phyloP scores from a whole-genome alignment of 2,113 vertebrate genomes.

The Corapipo altera region DNA sequence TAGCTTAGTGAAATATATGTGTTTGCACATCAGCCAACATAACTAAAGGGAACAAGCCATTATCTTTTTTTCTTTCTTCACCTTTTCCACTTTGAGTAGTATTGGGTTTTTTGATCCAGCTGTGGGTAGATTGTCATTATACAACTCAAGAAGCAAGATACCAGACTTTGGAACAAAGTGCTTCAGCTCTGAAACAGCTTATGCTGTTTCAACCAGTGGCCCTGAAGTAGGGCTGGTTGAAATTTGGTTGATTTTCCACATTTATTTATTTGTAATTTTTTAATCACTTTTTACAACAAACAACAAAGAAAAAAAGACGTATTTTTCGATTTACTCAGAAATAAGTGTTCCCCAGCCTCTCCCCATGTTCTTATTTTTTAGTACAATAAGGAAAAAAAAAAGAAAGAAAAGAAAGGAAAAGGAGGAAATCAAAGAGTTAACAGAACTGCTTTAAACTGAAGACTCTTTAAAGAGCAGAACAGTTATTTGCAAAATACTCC shows the following conservation, averaged over 20 bases:
- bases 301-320: background rate
- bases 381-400: background rate
- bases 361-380: background rate
- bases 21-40: background rate
- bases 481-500: background rate
- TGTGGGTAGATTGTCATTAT: background rate
- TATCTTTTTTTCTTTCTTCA: background rate
- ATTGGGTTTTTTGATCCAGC: background rate
- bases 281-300: background rate
- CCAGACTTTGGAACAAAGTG: background rate
- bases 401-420: background rate
- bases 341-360: background rate
- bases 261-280: background rate
- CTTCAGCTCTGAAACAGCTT: background rate
- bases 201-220: background rate
- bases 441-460: background rate
- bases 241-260: background rate
- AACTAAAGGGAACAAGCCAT: background rate
- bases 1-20: background rate
- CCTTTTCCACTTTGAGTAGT: background rate
- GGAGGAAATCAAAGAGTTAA: background rate
- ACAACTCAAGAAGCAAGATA: background rate
- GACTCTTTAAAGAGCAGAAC: background rate
- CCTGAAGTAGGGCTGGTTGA: background rate
- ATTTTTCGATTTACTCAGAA: background rate